phyloP scores from a whole-genome alignment of 2,888 invertebrate genomes.

The Epistrophe grossulariae region DNA sequence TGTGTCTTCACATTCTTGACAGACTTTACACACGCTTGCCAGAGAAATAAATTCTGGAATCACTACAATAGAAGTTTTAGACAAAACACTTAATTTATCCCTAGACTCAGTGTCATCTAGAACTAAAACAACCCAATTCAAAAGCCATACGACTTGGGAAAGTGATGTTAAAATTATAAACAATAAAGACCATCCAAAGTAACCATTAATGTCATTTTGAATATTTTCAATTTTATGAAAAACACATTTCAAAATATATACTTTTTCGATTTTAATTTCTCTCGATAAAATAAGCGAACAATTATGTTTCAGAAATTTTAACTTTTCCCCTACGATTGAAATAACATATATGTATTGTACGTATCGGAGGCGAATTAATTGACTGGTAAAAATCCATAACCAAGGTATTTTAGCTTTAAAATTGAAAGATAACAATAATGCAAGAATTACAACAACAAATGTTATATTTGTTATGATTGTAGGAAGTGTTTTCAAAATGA shows the following conservation, averaged over 20 bases:
- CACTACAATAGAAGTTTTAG: neutral
- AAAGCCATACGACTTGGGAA: constrained; percentile 8
- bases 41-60: constrained; percentile 21
- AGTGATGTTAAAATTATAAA: constrained; percentile 26
- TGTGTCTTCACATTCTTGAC: constrained; percentile 43
- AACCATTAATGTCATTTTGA: neutral
- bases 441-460: neutral
- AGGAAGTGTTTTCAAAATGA: constrained; percentile 1
- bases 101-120: neutral
- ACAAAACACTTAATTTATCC: neutral
- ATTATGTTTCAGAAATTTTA: constrained; percentile 9
- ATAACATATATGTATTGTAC: constrained; percentile 46
- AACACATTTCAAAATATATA: constrained; percentile 30
- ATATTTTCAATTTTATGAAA: constrained; percentile 41
- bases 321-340: constrained; percentile 35
- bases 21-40: constrained; percentile 11
- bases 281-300: neutral
- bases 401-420: neutral
- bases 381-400: neutral
- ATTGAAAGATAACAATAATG: neutral
- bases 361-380: constrained; percentile 30
- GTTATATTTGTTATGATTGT: neutral
- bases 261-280: constrained; percentile 1
- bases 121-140: constrained; percentile 29
- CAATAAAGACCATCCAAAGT: constrained; percentile 42